A percentile compares a stretch with the other conserved stretches of the same genome.
Evolutionary conservation across 2,797 vertebrate species (phyloP).

Genomic region (Acropternis orthonyx): DNA sequence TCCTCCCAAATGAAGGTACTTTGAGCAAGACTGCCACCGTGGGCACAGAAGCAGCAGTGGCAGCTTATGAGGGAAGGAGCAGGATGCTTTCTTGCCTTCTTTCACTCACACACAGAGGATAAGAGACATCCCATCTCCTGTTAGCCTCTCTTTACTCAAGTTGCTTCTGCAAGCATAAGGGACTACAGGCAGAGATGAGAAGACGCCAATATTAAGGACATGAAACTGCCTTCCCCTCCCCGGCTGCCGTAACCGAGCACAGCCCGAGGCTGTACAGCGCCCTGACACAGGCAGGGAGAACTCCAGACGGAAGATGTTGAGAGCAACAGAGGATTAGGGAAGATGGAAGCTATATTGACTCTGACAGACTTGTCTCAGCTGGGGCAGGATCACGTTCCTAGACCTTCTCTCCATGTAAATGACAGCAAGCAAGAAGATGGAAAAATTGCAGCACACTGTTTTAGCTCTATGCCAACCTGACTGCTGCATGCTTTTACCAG

Average conservation of each 20-base stretch:
- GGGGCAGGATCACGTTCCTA: not conserved
- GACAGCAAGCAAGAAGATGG: not conserved
- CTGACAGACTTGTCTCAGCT: not conserved
- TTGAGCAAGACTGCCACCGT: not conserved
- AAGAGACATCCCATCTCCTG: not conserved
- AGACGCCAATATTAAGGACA: not conserved
- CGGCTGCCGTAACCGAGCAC: not conserved
- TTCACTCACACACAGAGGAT: not conserved
- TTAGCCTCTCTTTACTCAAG: not conserved
- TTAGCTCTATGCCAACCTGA: not conserved
- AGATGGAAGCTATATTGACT: not conserved
- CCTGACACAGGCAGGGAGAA: not conserved
- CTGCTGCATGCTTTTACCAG: not conserved
- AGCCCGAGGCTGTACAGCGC: not conserved
- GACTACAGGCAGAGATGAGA: not conserved
- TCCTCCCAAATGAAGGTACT: not conserved
- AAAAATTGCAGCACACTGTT: not conserved
- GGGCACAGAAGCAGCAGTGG: not conserved
- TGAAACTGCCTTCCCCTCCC: not conserved
- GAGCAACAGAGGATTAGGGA: not conserved
- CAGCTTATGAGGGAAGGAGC: not conserved
- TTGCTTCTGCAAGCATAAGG: not conserved
- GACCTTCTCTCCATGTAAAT: not conserved
- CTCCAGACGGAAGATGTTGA: not conserved
- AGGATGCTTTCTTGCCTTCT: not conserved